Conservation (phyloP, 1,140 invertebrate genomes). For the Chelonus insularis region DNA sequence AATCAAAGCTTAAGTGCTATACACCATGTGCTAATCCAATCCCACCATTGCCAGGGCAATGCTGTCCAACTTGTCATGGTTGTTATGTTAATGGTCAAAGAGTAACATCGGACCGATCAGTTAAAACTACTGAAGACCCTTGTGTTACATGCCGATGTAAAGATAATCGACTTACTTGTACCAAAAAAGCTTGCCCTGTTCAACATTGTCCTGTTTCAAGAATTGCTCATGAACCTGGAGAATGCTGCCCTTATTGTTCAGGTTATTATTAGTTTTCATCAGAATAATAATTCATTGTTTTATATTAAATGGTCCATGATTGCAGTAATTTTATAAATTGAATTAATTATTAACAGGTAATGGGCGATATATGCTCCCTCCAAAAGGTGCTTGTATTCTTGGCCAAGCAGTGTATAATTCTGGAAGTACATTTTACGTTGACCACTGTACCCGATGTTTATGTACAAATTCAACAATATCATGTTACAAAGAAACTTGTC, state of each 20-base stretch:
- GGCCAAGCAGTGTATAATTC: conserved; percentile 67
- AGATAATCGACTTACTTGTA: conserved; percentile 74
- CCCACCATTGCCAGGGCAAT: conserved; percentile 72
- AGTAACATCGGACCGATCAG: conserved; percentile 73
- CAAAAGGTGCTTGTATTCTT: conserved; percentile 70
- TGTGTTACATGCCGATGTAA: conserved; percentile 85
- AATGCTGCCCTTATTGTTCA: conserved; percentile 83
- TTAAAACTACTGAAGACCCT: conserved; percentile 78
- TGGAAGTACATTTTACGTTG: conserved; percentile 66
- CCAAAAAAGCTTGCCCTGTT: conserved; percentile 82
- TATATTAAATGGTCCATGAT: conserved; percentile 51
- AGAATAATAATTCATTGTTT: conserved; percentile 51
- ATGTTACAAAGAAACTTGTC: conserved; percentile 78
- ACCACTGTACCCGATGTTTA: conserved; percentile 81
- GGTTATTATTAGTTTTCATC: conserved; percentile 54
- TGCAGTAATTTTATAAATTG: no score
- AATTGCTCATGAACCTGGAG: conserved; percentile 68
- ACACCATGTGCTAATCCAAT: conserved; percentile 74
- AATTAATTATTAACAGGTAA: no score
- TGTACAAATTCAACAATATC: conserved; percentile 77
- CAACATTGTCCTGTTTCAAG: conserved; percentile 73
- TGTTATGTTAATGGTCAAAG: conserved; percentile 74
- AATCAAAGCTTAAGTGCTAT: conserved; percentile 77
- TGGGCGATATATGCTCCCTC: conserved; percentile 50
- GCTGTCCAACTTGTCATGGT: conserved; percentile 82